These are phyloP conservation scores for Gambusia holbrooki DNA, from an alignment of 2,113 vertebrate species.

Conservation along the genomic window DNA sequence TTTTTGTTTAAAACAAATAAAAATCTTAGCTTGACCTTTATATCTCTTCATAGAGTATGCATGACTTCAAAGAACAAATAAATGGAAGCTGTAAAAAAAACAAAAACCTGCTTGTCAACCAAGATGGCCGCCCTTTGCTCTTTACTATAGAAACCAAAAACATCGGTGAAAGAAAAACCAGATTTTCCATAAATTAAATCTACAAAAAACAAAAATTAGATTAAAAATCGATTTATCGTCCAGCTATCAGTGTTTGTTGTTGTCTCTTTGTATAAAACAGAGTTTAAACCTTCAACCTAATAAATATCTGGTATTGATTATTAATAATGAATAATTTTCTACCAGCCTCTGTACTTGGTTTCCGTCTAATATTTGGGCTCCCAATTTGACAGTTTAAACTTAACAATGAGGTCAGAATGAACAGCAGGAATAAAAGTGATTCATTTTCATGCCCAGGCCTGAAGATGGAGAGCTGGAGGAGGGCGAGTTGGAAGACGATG, in stretches of 20 bases:
- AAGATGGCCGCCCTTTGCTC: too few species aligned
- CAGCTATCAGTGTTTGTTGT: not conserved
- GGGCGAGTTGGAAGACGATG: slow-evolving; percentile 92
- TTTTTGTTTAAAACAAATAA: too few species aligned
- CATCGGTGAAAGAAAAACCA: too few species aligned
- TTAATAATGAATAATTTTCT: not conserved
- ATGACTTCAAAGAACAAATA: too few species aligned
- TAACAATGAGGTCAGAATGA: not conserved
- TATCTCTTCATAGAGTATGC: too few species aligned
- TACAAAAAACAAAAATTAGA: too few species aligned
- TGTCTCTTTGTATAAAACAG: too few species aligned
- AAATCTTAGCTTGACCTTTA: too few species aligned
- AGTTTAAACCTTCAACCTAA: not conserved
- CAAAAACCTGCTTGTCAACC: too few species aligned
- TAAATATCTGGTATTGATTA: not conserved
- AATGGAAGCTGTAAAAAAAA: too few species aligned
- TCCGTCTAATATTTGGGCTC: not conserved
- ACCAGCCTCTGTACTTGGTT: not conserved
- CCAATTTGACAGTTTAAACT: not conserved
- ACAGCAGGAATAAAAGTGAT: not conserved
- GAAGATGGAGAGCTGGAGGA: slow-evolving; percentile 96
- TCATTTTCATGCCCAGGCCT: slow-evolving; percentile 63
- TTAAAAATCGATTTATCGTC: not conserved
- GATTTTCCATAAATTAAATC: too few species aligned
- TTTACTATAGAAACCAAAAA: too few species aligned